Base-by-base conservation (phyloP, 2,888 invertebrate genomes). In the Ophion ventricosus region DNA sequence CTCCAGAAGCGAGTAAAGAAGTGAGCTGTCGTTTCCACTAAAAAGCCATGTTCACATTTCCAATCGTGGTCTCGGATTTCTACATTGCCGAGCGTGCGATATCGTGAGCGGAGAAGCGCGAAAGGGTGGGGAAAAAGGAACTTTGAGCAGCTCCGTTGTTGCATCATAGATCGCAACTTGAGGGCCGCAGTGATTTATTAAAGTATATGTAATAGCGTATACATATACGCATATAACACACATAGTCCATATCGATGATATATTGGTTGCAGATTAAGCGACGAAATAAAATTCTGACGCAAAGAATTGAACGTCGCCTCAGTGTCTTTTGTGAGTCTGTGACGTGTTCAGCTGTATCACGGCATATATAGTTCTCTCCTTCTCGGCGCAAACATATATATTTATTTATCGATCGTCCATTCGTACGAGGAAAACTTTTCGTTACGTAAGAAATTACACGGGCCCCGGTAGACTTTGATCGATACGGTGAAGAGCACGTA, bases 121-220 rank as follows among this genome's bases (percentile, higher is more conserved):
- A 1, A 35, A 35, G 35, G 5, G 8, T 35, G 35, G 8, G 8
- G 4, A 35, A 35, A 35, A 35, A 35, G 35, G 35, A 35, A 29
- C 29, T 63, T 61, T 2, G 40, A 23, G 40, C 23, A 20, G 17
- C n/a, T n/a, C n/a, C 43, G 23, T 29, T 23, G 23, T 83, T 83
- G 80, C 83, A 40, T 77, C 77, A 80, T 76, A 69, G 29, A 80
- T 63, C 73, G 67, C 73, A 73, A 80, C 26, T 26, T 73, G 23
- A 17, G 43, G 40, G 43, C 56, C 17, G 49, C 49, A 26, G 49
- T 20, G 4, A 23, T 20, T 20, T 29, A 64, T 56, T 49, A 8
- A 23, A 54, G 23, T 64, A 35, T 20, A 74, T 56, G 17, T 17
- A n/a, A 29, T 8, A 63, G 69, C 40, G 25, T 29, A 54, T 25